Evolutionary conservation across 2,113 vertebrate species (phyloP).

Genomic region (Lethenteron camtschaticum): DNA sequence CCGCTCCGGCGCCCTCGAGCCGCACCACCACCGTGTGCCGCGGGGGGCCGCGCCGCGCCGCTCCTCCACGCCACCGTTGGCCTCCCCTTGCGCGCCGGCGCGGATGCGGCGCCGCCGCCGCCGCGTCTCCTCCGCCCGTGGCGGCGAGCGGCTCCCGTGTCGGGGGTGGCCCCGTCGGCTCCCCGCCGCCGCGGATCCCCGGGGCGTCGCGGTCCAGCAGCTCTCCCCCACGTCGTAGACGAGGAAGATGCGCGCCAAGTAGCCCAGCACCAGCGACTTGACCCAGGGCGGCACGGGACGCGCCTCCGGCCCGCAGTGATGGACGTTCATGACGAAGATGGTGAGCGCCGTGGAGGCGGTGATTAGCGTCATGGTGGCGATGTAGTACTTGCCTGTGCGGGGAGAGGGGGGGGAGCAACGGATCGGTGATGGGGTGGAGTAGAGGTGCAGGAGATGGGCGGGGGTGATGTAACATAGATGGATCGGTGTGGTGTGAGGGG

Average conservation of each 20-base stretch:
- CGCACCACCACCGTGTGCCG: conserved; percentile 7
- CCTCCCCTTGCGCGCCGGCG: too few species aligned
- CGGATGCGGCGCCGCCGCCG: too few species aligned
- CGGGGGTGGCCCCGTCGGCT: conserved; percentile 10
- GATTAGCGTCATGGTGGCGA: conserved; percentile 77
- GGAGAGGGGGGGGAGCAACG: background rate
- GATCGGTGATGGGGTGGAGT: background rate
- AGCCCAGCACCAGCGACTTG: conserved; percentile 34
- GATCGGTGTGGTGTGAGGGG: too few species aligned
- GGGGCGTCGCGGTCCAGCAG: conserved; percentile 30
- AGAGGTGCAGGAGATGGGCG: background rate
- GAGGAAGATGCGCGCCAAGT: conserved; percentile 44
- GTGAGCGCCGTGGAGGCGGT: conserved; percentile 56
- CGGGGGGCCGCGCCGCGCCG: too few species aligned
- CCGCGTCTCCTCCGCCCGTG: too few species aligned
- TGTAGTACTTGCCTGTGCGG: conserved; percentile 57
- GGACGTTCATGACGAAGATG: conserved; percentile 68
- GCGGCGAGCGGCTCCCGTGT: conserved; percentile 9
- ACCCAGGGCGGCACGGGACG: conserved; percentile 51
- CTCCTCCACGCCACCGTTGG: too few species aligned
- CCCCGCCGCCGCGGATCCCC: conserved; percentile 19
- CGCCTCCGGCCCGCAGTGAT: conserved; percentile 54
- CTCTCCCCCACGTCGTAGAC: conserved; percentile 41
- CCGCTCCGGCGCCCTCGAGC: conserved; percentile 3
- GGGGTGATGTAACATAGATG: too few species aligned